Conservation (phyloP, 1,140 invertebrate species). For the Magallana gigas region DNA sequence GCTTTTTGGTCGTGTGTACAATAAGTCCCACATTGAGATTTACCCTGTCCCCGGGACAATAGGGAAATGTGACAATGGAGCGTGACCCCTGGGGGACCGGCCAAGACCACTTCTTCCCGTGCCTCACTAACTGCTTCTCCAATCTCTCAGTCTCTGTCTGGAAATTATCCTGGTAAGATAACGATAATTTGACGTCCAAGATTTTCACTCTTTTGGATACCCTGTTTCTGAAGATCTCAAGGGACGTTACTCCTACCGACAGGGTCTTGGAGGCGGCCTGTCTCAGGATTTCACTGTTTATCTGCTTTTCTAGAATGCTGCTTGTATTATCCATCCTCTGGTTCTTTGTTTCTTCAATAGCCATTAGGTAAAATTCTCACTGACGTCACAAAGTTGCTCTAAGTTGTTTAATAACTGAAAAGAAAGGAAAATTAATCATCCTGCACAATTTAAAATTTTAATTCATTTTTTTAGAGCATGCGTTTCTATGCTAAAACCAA, state of each 20-base stretch:
- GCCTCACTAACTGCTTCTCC: constrained; percentile 61
- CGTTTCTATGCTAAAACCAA: too few relatives aligned
- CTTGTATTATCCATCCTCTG: not conserved
- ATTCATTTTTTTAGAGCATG: too few relatives aligned
- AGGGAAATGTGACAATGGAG: constrained; percentile 60
- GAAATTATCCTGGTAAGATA: constrained; percentile 65
- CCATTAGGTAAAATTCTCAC: not conserved
- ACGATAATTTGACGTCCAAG: constrained; percentile 64
- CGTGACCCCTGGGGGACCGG: constrained; percentile 53
- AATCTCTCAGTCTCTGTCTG: constrained; percentile 60
- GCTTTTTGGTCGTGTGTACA: constrained; percentile 64
- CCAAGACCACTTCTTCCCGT: constrained; percentile 68
- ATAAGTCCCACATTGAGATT: constrained; percentile 66
- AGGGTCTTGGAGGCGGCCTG: constrained; percentile 59
- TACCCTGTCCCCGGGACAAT: constrained; percentile 63
- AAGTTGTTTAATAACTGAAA: constrained; percentile 7
- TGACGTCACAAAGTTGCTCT: not conserved
- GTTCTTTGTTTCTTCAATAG: not conserved
- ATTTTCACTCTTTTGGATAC: constrained; percentile 65
- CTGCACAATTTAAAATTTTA: too few relatives aligned
- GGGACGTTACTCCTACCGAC: constrained; percentile 59
- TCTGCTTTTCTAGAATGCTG: constrained; percentile 40
- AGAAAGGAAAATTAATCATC: too few relatives aligned
- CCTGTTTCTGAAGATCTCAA: constrained; percentile 63
- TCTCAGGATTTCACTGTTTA: constrained; percentile 52